Evolutionary conservation across 1,140 invertebrate species (phyloP).

Genomic region (Rhagoletis zephyria): DNA sequence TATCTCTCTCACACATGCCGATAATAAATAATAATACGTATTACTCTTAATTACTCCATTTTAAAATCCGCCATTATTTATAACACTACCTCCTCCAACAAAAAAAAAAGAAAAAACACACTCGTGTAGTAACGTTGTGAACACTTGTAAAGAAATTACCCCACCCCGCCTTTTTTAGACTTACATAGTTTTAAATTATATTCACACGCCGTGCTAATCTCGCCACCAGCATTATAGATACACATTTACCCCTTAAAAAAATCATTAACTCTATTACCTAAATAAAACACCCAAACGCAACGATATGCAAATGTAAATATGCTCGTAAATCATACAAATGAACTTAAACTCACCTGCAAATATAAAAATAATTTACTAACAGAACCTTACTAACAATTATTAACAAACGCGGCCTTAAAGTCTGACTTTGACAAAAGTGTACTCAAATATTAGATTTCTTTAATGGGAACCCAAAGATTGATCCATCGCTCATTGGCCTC

Average conservation of each 20-base stretch:
- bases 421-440: too few relatives aligned
- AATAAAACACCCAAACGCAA: neutral
- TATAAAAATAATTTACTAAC: neutral
- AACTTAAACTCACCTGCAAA: constrained; percentile 1
- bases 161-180: neutral
- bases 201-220: constrained; percentile 28
- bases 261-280: constrained; percentile 1
- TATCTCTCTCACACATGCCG: constrained; percentile 48
- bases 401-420: too few relatives aligned
- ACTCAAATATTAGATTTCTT: too few relatives aligned
- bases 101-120: neutral
- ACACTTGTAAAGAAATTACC: constrained; percentile 19
- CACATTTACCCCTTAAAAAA: neutral
- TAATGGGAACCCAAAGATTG: too few relatives aligned
- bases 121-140: neutral
- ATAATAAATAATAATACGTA: constrained; percentile 9
- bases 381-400: neutral
- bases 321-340: neutral
- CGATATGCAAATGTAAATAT: neutral
- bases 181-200: constrained; percentile 14
- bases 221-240: neutral
- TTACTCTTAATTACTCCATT: constrained; percentile 42
- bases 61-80: constrained; percentile 16
- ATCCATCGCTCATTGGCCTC: too few relatives aligned
- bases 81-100: neutral